Percentiles rank a stretch among this genome's conserved stretches.
Evolutionary conservation across 2,113 vertebrate genomes (phyloP).

Genomic region (Petromus typicus): DNA sequence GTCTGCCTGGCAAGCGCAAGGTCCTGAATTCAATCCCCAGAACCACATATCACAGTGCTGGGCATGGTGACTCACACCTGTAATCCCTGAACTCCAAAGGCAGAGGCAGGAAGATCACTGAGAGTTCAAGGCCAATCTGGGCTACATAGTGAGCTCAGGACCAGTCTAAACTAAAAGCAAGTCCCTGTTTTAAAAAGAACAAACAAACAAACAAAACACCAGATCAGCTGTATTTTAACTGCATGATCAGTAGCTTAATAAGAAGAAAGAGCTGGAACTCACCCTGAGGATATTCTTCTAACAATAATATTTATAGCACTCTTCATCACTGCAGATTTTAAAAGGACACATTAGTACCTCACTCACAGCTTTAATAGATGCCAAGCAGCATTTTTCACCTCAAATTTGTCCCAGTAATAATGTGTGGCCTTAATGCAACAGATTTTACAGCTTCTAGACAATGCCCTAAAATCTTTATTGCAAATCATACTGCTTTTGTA

Average conservation of each 20-base stretch:
- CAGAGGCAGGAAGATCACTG: no score
- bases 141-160: no score
- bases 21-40: no score
- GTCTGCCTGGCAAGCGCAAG: no score
- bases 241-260: not conserved
- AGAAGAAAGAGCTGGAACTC: not conserved
- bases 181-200: no score
- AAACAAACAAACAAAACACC: no score
- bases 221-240: not conserved
- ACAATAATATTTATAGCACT: not conserved
- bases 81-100: no score
- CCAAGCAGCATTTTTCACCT: not conserved
- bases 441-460: not conserved
- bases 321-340: not conserved
- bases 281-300: not conserved
- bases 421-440: not conserved
- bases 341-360: not conserved
- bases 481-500: conserved; percentile 3
- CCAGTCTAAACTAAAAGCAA: no score
- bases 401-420: not conserved
- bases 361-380: not conserved
- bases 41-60: no score
- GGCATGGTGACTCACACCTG: no score
- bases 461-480: not conserved
- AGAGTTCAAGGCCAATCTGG: no score